phyloP scores from a whole-genome alignment of 2,888 invertebrate species.

The Acanthopleura granulata region DNA sequence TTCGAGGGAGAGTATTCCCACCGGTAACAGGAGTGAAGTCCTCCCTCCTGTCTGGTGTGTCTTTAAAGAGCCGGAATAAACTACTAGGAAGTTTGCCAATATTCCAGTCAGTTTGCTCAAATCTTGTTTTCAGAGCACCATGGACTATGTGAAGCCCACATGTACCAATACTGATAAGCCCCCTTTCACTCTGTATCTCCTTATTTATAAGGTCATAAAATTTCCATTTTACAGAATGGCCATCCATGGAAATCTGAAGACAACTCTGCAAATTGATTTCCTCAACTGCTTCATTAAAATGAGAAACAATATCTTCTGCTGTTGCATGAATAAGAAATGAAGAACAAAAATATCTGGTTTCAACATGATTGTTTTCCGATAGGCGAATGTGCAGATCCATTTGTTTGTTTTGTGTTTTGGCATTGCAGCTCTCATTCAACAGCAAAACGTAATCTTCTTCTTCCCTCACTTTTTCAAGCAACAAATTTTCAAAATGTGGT shows the following conservation, averaged over 20 bases:
- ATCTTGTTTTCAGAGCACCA: slow-evolving; percentile 26
- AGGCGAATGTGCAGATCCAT: slow-evolving; percentile 48
- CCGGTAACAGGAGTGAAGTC: slow-evolving; percentile 17
- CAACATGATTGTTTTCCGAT: slow-evolving; percentile 29
- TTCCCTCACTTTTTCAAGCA: background rate
- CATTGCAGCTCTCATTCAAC: slow-evolving; percentile 36
- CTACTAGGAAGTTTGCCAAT: background rate
- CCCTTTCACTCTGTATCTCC: background rate
- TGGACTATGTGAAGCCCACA: slow-evolving; percentile 54
- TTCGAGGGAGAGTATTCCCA: slow-evolving; percentile 3
- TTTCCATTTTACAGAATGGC: background rate
- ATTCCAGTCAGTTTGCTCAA: no score
- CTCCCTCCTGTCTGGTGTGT: slow-evolving; percentile 20
- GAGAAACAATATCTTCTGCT: background rate
- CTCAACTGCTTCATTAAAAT: background rate
- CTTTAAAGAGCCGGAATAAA: slow-evolving; percentile 21
- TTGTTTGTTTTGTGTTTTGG: slow-evolving; percentile 30
- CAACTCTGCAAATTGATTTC: background rate
- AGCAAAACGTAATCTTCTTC: slow-evolving; percentile 23
- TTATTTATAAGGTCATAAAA: background rate
- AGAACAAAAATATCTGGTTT: background rate
- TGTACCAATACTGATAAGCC: slow-evolving; percentile 46
- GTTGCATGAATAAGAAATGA: background rate
- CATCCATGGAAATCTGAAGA: background rate
- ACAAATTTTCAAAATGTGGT: slow-evolving; percentile 27